Conservation (phyloP, 2,888 invertebrate species). For the Ctena decussata region DNA sequence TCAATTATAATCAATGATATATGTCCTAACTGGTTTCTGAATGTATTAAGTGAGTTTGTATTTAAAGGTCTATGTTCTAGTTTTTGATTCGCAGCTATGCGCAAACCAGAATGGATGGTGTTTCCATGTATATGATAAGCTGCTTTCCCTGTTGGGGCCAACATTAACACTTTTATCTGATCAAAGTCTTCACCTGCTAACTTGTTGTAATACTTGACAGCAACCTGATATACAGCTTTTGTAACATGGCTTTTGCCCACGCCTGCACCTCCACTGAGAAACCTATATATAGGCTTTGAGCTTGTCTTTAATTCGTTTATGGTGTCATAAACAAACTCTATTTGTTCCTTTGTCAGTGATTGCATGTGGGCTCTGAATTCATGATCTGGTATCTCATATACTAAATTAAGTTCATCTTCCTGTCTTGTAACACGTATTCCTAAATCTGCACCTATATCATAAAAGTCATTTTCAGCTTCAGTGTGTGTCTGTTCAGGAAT, state of each 20-base stretch:
- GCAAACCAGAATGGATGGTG: constrained; percentile 34
- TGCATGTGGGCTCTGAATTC: neutral
- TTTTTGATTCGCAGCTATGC: constrained; percentile 42
- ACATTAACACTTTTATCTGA: constrained; percentile 15
- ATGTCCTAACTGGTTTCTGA: constrained; percentile 35
- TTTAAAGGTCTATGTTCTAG: constrained; percentile 33
- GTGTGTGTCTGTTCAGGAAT: neutral
- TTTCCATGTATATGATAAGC: constrained; percentile 36
- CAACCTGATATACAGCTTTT: constrained; percentile 32
- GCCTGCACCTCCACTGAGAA: constrained; percentile 49
- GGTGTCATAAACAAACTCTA: constrained; percentile 28
- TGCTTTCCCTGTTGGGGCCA: constrained; percentile 53
- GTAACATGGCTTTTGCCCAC: constrained; percentile 45
- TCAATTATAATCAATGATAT: constrained; percentile 57
- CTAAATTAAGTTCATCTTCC: neutral
- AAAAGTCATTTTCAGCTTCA: constrained; percentile 10
- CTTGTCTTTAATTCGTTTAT: constrained; percentile 19
- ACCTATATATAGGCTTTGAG: constrained; percentile 20
- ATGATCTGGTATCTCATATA: neutral
- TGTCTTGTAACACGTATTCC: constrained; percentile 15
- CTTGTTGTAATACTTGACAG: constrained; percentile 13
- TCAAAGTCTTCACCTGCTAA: neutral
- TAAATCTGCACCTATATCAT: constrained; percentile 38
- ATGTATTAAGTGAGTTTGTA: constrained; percentile 36
- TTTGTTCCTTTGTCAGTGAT: constrained; percentile 10